Evolutionary conservation across 2,113 vertebrate genomes (phyloP), one percentile per base, ranked within the genome.

Genomic region (Lichenostomus cassidix): DNA sequence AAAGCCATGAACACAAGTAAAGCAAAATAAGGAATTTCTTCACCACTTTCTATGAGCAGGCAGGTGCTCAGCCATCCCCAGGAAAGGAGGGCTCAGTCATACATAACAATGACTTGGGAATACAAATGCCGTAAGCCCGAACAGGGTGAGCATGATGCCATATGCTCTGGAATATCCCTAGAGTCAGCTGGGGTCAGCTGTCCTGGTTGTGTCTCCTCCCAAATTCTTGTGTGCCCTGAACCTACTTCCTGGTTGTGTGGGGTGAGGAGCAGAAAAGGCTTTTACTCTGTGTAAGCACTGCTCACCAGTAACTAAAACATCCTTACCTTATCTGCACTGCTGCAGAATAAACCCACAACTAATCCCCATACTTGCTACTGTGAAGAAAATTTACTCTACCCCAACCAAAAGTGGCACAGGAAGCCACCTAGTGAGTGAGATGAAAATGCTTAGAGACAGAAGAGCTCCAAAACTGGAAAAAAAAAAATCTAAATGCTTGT

Each of bases 141-240:
- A 16, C 13, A 25, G 18, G n/a, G 7, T 46, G 20, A 75, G 4
- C 46, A 47, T 29, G 39, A 29, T 75, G 16, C 46, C 2, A 7
- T 41, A 15, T 15, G 15, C 21, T 39, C 20, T 25, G 59, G 20
- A 41, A n/a, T 35, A 75, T 39, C 13, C 19, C 29, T 29, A 7
- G 28, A 15, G 11, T 53, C 22, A 11, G 2, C 7, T 39, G 28
- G 28, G 35, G 7, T 49, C 29, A 68, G 16, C 39, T 60, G 13
- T 33, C 29, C 24, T n/a, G 41, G 13, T 14, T 60, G 9, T 53
- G 46, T 21, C 6, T 13, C 17, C 21, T 68, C 39, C 11, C 9
- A 68, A 68, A 68, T 60, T 46, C 39, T 35, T 68, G 28, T 53
- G 11, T 24, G 41, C 6, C 28, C 2, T 0, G 0, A 60, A n/a